A percentile compares a stretch with the other conserved stretches of the same genome.
These are phyloP conservation scores for Hoplodrina ambigua DNA, from an alignment of 2,888 invertebrate species.

Conservation along the genomic window DNA sequence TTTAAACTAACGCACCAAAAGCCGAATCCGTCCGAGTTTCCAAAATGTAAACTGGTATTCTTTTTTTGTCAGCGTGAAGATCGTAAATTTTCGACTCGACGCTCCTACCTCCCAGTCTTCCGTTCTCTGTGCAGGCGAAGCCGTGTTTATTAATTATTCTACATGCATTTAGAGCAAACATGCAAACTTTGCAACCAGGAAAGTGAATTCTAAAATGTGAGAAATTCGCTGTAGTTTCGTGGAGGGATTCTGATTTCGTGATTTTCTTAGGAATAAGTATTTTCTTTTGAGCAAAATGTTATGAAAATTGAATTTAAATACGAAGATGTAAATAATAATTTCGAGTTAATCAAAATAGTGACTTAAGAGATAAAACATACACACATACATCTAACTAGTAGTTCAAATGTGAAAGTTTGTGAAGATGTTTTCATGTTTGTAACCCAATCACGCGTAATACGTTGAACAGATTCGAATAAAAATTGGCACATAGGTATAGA, in stretches of 20 bases:
- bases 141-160: constrained; percentile 64
- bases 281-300: background rate
- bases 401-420: too few relatives aligned
- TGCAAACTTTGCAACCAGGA: constrained; percentile 48
- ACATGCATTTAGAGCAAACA: constrained; percentile 60
- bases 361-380: too few relatives aligned
- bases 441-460: too few relatives aligned
- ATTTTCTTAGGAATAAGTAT: background rate
- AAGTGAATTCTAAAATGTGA: constrained; percentile 41
- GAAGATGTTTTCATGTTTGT: too few relatives aligned
- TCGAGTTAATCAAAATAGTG: too few relatives aligned
- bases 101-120: constrained; percentile 43
- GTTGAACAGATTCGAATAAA: too few relatives aligned
- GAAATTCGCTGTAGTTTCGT: constrained; percentile 16
- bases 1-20: constrained; percentile 34
- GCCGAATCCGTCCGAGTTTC: constrained; percentile 5
- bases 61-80: constrained; percentile 42
- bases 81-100: constrained; percentile 59
- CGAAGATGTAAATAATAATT: too few relatives aligned
- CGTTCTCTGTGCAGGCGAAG: constrained; percentile 39
- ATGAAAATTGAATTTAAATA: too few relatives aligned
- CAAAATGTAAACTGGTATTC: constrained; percentile 18
- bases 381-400: too few relatives aligned
- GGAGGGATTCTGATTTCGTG: background rate
- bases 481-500: too few relatives aligned